Evolutionary conservation across 2,888 invertebrate genomes (phyloP).

Genomic region (Hartigia nigra): DNA sequence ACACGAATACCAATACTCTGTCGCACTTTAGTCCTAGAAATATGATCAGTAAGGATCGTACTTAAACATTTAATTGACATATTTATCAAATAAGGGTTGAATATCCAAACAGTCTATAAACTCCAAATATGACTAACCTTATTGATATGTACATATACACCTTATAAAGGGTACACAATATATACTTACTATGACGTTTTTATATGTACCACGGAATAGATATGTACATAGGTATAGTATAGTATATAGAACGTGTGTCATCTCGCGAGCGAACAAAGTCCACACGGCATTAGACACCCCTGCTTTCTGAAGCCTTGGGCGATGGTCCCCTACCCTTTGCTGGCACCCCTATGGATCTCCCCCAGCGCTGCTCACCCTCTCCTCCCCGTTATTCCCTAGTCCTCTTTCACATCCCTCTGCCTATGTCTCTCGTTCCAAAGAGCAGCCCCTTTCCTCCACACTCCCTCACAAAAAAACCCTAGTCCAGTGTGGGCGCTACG

Average conservation of each 20-base stretch:
- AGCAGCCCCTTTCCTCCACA: constrained; percentile 35
- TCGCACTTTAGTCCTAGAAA: not conserved
- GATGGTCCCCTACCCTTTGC: constrained; percentile 58
- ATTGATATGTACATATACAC: not conserved
- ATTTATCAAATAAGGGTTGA: not conserved
- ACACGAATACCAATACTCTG: not conserved
- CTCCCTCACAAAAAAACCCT: constrained; percentile 17
- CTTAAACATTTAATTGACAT: not conserved
- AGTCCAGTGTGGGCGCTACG: constrained; percentile 60
- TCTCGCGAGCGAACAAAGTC: constrained; percentile 55
- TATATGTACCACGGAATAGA: not conserved
- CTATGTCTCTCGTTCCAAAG: constrained; percentile 49
- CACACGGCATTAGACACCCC: constrained; percentile 57
- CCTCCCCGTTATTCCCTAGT: constrained; percentile 33
- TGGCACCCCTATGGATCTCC: constrained; percentile 61
- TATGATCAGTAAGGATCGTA: not conserved
- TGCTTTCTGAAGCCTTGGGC: constrained; percentile 59
- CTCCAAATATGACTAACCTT: not conserved
- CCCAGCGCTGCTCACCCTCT: constrained; percentile 32
- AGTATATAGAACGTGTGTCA: constrained; percentile 32
- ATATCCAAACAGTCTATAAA: not conserved
- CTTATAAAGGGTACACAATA: not conserved
- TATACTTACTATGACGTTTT: not conserved
- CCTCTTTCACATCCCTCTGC: constrained; percentile 27
- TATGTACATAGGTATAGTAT: not conserved